Evolutionary conservation across 2,113 vertebrate species (phyloP).

Genomic region (Corynorhinus townsendii): DNA sequence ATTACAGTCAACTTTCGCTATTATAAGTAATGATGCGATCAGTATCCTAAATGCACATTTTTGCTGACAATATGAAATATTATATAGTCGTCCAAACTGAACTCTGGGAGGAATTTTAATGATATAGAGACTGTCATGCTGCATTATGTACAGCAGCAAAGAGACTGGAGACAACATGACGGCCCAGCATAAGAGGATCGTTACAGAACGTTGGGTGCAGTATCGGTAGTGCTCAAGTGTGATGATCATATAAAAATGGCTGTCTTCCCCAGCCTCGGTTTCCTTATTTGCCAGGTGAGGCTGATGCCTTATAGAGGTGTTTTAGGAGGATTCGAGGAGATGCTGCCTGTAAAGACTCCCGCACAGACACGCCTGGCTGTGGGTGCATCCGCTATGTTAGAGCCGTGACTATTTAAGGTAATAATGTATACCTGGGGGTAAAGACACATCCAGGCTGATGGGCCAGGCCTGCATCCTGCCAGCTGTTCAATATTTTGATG

Average conservation of each 20-base stretch:
- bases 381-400: too few relatives aligned
- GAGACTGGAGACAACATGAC: neutral
- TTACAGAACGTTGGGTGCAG: neutral
- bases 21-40: constrained; percentile 61
- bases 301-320: neutral
- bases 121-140: neutral
- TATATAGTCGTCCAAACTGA: constrained; percentile 49
- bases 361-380: neutral
- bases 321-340: neutral
- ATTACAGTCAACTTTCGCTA: constrained; percentile 56
- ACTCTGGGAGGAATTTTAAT: constrained; percentile 55
- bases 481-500: neutral
- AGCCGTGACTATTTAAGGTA: neutral
- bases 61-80: constrained; percentile 67
- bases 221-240: neutral
- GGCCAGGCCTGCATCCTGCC: neutral
- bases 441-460: neutral
- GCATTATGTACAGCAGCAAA: neutral
- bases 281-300: neutral
- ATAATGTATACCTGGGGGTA: neutral
- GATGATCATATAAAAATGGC: neutral
- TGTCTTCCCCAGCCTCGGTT: neutral
- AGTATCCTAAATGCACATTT: constrained; percentile 45
- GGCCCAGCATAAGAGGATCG: neutral
- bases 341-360: neutral